Conservation (phyloP, 2,797 vertebrate genomes). For the Silurus lanzhouensis region DNA sequence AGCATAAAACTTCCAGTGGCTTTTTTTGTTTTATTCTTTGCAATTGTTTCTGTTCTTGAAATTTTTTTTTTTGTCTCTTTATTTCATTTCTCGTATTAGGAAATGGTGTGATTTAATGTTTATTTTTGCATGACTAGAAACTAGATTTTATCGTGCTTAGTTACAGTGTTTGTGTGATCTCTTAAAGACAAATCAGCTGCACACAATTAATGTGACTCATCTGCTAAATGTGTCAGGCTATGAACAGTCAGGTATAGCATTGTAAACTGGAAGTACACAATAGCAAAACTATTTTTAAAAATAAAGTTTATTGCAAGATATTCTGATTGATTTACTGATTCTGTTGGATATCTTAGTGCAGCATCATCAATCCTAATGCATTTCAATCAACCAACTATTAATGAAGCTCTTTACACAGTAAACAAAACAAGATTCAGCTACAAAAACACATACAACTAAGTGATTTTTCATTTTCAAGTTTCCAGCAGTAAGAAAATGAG, state of each 20-base stretch:
- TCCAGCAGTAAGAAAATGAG: neutral
- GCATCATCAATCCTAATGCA: neutral
- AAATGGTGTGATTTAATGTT: neutral
- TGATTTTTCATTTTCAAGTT: neutral
- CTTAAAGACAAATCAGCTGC: constrained; percentile 1
- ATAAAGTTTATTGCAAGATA: constrained; percentile 18
- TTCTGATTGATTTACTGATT: neutral
- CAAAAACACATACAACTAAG: neutral
- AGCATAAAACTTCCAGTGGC: neutral
- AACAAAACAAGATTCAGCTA: neutral
- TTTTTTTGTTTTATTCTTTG: neutral
- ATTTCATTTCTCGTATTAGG: neutral
- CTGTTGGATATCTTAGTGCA: neutral
- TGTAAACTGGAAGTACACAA: neutral
- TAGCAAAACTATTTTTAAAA: constrained; percentile 3
- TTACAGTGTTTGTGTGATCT: neutral
- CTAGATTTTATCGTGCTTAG: neutral
- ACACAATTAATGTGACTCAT: neutral
- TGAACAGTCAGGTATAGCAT: neutral
- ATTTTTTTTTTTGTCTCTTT: neutral
- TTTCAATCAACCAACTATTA: neutral
- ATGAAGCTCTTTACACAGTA: neutral
- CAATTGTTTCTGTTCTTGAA: neutral
- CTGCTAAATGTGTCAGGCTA: neutral
- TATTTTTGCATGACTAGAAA: neutral